Base-by-base conservation (phyloP, 2,113 vertebrate genomes). In the Nettapus auritus region DNA sequence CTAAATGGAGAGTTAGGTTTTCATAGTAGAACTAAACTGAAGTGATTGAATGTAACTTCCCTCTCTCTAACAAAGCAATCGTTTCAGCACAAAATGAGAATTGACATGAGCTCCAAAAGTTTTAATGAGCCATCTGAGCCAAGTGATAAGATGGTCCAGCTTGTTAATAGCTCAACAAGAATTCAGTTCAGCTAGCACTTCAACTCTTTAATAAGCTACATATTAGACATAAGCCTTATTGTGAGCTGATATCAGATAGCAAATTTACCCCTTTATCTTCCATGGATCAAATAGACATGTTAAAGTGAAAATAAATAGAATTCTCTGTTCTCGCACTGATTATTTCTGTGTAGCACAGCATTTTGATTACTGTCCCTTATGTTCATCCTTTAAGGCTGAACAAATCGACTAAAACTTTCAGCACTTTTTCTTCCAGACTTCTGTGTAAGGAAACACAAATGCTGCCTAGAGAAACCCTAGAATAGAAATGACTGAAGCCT, bases 401-500 rank as follows among this genome's bases (percentile, higher is more conserved):
- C 81, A 88, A 71, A 90, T 33, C 17, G 38, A 83, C 38, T 86
- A 38, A 70, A 63, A 68, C 6, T 55, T 83, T 13, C 31, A 46
- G 40, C 50, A 12, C 1, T 70, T 22, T 62, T 82, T 82, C 67
- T 55, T 59, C 16, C 11, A 25, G 28, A 23, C 28, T 86, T 70
- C 76, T 88, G 29, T 55, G 4, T 90, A 59, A 91, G 71, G 76
- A 90, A 95, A 56, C 38, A 63, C 74, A 93, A 82, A 57, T 77
- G 75, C 52, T 94, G 93, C 82, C 53, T 81, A 52, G 48, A 91
- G 44, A 62, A 92, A 73, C n/a, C 94, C 57, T 93, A 82, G 94
- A 96, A 96, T 96, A 97, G 94, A 95, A 94, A 71, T 88, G 71
- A 71, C 91, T 93, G 94, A 91, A 96, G 79, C 80, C 82, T 68